Percentiles rank a stretch among this genome's conserved stretches.
Conservation (phyloP, 2,888 invertebrate genomes). For the Drosophila kanekoi region DNA sequence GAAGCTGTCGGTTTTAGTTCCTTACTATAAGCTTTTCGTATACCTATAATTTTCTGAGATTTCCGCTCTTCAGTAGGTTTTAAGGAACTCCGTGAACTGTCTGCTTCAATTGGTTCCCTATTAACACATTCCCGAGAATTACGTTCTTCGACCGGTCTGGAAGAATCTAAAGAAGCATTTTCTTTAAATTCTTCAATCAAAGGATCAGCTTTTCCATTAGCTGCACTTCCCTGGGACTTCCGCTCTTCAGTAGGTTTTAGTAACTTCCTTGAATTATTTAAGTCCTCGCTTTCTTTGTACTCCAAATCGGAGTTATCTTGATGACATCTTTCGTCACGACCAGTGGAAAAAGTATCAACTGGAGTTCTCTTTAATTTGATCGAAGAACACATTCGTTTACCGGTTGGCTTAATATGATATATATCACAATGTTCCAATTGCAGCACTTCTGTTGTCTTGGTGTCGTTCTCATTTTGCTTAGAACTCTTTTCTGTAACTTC, state of each 20-base stretch:
- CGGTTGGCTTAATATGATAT: slow-evolving; percentile 17
- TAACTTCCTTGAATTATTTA: not conserved
- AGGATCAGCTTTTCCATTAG: not conserved
- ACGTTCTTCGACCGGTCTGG: not conserved
- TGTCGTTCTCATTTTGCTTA: not conserved
- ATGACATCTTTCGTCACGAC: too few species aligned
- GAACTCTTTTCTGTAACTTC: too few species aligned
- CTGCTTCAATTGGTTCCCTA: not conserved
- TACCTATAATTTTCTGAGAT: not conserved
- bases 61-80: not conserved
- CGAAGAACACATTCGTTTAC: not conserved
- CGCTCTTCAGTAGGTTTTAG: not conserved
- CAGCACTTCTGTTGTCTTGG: slow-evolving; percentile 4
- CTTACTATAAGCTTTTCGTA: too few species aligned
- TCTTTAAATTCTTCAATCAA: not conserved
- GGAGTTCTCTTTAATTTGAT: not conserved
- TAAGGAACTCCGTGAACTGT: not conserved
- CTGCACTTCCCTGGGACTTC: too few species aligned
- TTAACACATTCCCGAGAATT: not conserved
- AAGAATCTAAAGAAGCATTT: not conserved
- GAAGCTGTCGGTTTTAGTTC: not conserved
- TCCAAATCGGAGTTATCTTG: too few species aligned
- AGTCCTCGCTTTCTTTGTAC: not conserved
- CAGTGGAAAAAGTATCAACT: not conserved
- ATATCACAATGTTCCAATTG: slow-evolving; percentile 44